Base-by-base conservation (phyloP, 2,113 vertebrate genomes). In the Hiodon tergisus region DNA sequence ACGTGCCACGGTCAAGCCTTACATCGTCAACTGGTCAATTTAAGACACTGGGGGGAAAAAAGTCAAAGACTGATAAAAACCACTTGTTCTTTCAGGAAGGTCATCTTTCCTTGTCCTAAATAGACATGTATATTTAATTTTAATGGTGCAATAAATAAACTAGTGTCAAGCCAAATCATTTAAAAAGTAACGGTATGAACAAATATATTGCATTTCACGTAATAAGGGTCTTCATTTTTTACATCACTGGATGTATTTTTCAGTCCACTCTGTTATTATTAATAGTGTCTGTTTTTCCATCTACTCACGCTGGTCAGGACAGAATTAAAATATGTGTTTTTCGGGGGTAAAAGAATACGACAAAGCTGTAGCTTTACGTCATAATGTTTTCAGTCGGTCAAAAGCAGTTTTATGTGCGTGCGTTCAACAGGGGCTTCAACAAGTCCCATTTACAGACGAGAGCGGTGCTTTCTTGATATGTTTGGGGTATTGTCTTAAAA, bases 1-100 rank as follows among this genome's bases (percentile, higher is more conserved):
- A 31, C 9, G 52, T 17, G 68, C 68, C 76, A 77, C 68, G 67
- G 69, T 68, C 54, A 10, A 5, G 59, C 31, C 46, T 17, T 53
- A 53, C 52, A 57, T 48, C 65, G 6, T 63, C 5, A 4, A 50
- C 47, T 16, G 17, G 71, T 2, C 7, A 31, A 48, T 2, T 48
- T 17, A 62, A 62, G 17, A 2, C 60, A 4, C 14, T 62, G 60
- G 31, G 60, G 31, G 31, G 31, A 31, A 31, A 31, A 31, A 31
- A 31, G 31, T 1, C 31, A 31, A 31, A 31, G 31, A 31, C 31
- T 2, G 31, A 31, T 31, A 31, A 31, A 31, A 31, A 31, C 31
- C 31, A 31, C 31, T 31, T 31, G 31, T 31, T 31, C 31, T 31
- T 31, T 31, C 31, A 31, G 31, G 31, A 31, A 31, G 31, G 31